These are phyloP conservation scores for Pedionomus torquatus DNA, from an alignment of 2,113 vertebrate species.

Conservation along the genomic window DNA sequence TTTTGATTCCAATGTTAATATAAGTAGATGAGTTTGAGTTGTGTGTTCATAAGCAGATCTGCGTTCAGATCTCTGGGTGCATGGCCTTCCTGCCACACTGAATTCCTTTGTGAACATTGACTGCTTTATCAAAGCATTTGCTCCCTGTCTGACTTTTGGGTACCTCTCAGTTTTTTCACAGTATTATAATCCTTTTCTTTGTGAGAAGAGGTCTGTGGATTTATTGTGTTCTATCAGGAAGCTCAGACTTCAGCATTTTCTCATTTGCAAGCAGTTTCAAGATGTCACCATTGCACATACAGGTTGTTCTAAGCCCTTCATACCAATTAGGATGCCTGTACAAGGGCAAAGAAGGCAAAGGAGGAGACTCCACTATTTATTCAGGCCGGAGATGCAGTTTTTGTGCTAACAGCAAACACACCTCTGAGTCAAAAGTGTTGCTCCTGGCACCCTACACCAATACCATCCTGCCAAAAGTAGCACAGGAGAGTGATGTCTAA, in stretches of 20 bases:
- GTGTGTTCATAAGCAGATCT: neutral
- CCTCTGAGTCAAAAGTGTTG: rapidly evolving
- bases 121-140: neutral
- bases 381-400: neutral
- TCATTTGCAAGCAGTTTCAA: neutral
- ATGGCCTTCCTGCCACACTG: neutral
- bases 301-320: neutral
- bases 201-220: neutral
- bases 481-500: neutral
- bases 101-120: neutral
- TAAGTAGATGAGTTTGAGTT: neutral
- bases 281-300: neutral
- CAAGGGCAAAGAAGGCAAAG: neutral
- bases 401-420: neutral
- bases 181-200: neutral
- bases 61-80: rapidly evolving
- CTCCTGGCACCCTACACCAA: neutral
- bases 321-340: neutral
- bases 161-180: neutral
- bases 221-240: neutral
- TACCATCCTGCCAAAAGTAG: neutral
- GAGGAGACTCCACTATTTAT: neutral
- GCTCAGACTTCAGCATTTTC: neutral
- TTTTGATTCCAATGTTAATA: neutral
- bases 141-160: neutral